A percentile compares a stretch with the other conserved stretches of the same genome.
Evolutionary conservation across 2,888 invertebrate species (phyloP).

Genomic region (Cephus spinipes): DNA sequence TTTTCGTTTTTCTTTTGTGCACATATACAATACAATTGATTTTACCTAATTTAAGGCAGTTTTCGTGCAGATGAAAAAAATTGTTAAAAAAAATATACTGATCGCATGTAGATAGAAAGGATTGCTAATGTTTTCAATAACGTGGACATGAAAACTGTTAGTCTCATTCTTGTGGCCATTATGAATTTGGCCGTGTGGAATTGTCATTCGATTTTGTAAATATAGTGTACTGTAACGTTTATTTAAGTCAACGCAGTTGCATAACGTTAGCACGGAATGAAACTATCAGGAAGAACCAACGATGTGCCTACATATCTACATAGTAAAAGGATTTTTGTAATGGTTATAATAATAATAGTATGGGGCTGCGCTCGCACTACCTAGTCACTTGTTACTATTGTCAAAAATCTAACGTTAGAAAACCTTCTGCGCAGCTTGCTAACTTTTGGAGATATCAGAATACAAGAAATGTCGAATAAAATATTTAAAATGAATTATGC

Average conservation of each 20-base stretch:
- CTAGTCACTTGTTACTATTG: slow-evolving; percentile 64
- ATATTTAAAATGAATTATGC: slow-evolving; percentile 19
- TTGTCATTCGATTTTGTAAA: slow-evolving; percentile 25
- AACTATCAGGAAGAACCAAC: slow-evolving; percentile 39
- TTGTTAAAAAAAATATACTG: slow-evolving; percentile 10
- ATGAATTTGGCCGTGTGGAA: neutral
- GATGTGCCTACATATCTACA: slow-evolving; percentile 58
- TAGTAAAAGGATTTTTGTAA: slow-evolving; percentile 22
- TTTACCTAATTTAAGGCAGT: slow-evolving; percentile 18
- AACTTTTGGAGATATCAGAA: slow-evolving; percentile 36
- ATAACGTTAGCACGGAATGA: slow-evolving; percentile 15
- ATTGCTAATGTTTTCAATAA: neutral
- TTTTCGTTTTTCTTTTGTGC: slow-evolving; percentile 17
- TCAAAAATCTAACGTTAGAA: slow-evolving; percentile 48
- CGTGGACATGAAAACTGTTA: neutral
- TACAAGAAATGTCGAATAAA: slow-evolving; percentile 27
- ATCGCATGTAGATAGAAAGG: slow-evolving; percentile 10
- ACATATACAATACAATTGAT: slow-evolving; percentile 8
- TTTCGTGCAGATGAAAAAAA: slow-evolving; percentile 10
- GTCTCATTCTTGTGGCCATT: neutral
- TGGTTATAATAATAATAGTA: slow-evolving; percentile 46
- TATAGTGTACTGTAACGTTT: slow-evolving; percentile 31
- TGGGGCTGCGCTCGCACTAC: slow-evolving; percentile 58
- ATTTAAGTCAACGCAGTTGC: slow-evolving; percentile 31
- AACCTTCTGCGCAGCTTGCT: slow-evolving; percentile 53